Base-by-base conservation (phyloP, 2,888 invertebrate species). In the Helicoverpa assulta region DNA sequence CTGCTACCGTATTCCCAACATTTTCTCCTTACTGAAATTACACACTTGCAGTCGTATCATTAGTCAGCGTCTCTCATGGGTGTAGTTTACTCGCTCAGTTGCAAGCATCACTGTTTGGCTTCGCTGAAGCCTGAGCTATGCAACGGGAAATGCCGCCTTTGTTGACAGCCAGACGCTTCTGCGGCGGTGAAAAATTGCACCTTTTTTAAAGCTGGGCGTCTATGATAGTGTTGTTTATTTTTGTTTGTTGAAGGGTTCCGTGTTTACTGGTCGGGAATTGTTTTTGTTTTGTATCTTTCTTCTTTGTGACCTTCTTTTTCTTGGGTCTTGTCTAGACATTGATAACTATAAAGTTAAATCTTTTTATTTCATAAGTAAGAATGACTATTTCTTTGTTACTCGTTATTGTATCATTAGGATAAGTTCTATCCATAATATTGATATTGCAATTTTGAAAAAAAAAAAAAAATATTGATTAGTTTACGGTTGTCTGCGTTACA, bases 101-200 rank as follows among this genome's bases (percentile, higher is more conserved):
- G 89, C 89, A 86, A 85, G 70, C 79, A 79, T 70, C 74, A 76
- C 60, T 76, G 82, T 80, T 82, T 73, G 88, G 89, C 87, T 89
- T 89, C 89, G 65, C 67, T 68, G 92, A 92, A 92, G 86, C 92
- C 92, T 80, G 72, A 81, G 63, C 81, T 83, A 81, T 89, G 89
- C 88, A 68, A 50, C 58, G 51, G 60, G 57, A 60, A 62, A 55
- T 52, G 61, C 51, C 50, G 40, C 52, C 53, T 69, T 63, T 61
- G 65, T 80, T 71, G 69, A 58, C 68, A 57, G 29, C 18, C 56
- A 43, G 10, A 40, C 57, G 53, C 14, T 62, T 54, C 53, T 70
- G 33, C 19, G 61, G 43, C 37, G 29, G 61, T 58, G 37, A 65
- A 37, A 75, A 66, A 54, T 33, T 60, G 47, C 40, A 54, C 0